These are phyloP conservation scores for Scaptomyza caliginosa DNA, from an alignment of 2,888 invertebrate genomes.

Conservation along the genomic window DNA sequence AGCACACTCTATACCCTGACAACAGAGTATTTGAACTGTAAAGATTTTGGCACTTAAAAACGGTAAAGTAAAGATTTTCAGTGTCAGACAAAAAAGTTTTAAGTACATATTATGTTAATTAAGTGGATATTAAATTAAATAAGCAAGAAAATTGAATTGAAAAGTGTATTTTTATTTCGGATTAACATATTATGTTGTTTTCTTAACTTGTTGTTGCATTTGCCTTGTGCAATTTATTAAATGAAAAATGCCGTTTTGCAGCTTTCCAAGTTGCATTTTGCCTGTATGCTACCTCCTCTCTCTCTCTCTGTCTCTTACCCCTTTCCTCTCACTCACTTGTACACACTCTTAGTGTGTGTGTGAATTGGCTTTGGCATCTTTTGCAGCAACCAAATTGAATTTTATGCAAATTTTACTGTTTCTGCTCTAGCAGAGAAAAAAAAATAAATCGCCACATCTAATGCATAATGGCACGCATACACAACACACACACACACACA, in stretches of 20 bases:
- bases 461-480: constrained; percentile 71
- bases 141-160: neutral
- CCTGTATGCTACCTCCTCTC: constrained; percentile 10
- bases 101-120: neutral
- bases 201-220: constrained; percentile 47
- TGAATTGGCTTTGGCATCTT: constrained; percentile 61
- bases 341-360: constrained; percentile 16
- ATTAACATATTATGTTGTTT: constrained; percentile 35
- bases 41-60: neutral
- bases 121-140: neutral
- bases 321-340: neutral
- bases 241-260: constrained; percentile 81
- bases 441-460: constrained; percentile 70
- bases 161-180: constrained; percentile 44
- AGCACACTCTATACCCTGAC: neutral
- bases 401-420: constrained; percentile 78
- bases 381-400: constrained; percentile 71
- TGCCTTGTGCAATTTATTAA: constrained; percentile 80
- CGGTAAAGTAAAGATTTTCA: neutral
- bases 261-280: constrained; percentile 77
- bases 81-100: neutral
- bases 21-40: neutral
- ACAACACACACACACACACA: constrained; percentile 15
- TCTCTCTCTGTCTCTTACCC: neutral
- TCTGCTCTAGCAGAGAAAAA: constrained; percentile 50